Conservation (phyloP, 2,888 invertebrate species). For the Tenthredo distinguenda region DNA sequence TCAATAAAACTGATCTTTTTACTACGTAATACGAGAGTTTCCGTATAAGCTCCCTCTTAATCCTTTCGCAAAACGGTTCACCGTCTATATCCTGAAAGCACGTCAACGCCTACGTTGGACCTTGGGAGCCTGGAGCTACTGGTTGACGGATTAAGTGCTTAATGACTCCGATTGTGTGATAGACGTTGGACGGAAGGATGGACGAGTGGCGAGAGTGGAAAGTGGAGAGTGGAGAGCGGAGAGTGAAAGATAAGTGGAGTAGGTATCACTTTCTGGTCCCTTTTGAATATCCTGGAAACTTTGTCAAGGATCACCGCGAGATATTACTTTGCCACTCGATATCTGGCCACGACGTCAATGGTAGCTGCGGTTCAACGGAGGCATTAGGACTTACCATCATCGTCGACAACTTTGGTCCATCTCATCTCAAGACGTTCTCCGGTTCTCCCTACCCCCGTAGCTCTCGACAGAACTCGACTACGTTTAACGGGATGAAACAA, state of each 20-base stretch:
- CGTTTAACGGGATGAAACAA: background rate
- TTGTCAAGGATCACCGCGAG: constrained; percentile 41
- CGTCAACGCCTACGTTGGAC: constrained; percentile 4
- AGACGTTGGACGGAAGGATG: constrained; percentile 29
- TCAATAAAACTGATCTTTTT: background rate
- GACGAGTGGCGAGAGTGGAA: background rate
- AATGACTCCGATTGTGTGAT: constrained; percentile 36
- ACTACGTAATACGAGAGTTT: background rate
- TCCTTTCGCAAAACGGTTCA: background rate
- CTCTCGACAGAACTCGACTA: background rate
- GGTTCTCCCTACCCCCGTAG: background rate
- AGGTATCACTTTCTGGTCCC: background rate
- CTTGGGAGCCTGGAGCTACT: background rate
- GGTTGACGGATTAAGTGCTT: constrained; percentile 36
- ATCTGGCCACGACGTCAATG: constrained; percentile 33
- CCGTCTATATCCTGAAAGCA: constrained; percentile 2
- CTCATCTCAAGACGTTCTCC: constrained; percentile 33
- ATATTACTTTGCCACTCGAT: constrained; percentile 45
- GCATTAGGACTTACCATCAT: constrained; percentile 23
- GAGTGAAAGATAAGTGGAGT: background rate
- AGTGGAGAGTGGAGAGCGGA: background rate
- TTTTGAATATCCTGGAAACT: constrained; percentile 41
- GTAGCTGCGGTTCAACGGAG: constrained; percentile 19
- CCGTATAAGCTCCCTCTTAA: background rate
- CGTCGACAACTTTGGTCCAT: background rate